phyloP scores from a whole-genome alignment of 2,888 invertebrate genomes.

The Candidula unifasciata region DNA sequence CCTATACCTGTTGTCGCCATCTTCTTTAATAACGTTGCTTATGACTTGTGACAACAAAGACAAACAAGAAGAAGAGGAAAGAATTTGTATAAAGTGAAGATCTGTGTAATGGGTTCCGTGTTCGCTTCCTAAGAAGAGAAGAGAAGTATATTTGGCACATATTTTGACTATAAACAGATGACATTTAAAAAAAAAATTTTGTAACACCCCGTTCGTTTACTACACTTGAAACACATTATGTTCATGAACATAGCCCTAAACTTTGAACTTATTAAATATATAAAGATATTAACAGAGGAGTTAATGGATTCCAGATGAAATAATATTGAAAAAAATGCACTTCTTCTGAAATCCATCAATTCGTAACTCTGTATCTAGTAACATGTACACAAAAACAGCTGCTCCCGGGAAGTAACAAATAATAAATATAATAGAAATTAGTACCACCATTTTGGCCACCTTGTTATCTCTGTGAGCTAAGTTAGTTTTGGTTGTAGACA shows the following conservation, averaged over 20 bases:
- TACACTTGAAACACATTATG: not conserved
- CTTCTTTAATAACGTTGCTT: too few relatives aligned
- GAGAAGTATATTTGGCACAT: too few relatives aligned
- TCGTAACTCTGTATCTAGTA: not conserved
- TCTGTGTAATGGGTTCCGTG: too few relatives aligned
- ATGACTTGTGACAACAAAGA: too few relatives aligned
- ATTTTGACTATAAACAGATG: too few relatives aligned
- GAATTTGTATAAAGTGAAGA: too few relatives aligned
- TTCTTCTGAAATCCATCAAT: not conserved
- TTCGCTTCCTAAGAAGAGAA: too few relatives aligned
- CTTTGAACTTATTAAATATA: conserved; percentile 1
- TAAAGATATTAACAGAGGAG: not conserved
- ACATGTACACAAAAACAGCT: not conserved
- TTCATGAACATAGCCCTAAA: not conserved
- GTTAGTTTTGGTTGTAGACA: too few relatives aligned
- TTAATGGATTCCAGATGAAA: conserved; percentile 13
- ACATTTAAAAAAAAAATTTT: too few relatives aligned
- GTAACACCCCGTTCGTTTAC: too few relatives aligned
- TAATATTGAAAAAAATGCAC: not conserved
- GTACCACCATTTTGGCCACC: not conserved
- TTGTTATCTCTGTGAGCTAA: not conserved
- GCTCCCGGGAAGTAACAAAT: not conserved
- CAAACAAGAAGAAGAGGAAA: too few relatives aligned
- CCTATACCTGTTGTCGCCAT: too few relatives aligned
- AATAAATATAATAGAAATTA: not conserved